Percentiles rank a stretch among this genome's conserved stretches.
phyloP scores from a whole-genome alignment of 2,888 invertebrate genomes.

The Thalpophila matura region DNA sequence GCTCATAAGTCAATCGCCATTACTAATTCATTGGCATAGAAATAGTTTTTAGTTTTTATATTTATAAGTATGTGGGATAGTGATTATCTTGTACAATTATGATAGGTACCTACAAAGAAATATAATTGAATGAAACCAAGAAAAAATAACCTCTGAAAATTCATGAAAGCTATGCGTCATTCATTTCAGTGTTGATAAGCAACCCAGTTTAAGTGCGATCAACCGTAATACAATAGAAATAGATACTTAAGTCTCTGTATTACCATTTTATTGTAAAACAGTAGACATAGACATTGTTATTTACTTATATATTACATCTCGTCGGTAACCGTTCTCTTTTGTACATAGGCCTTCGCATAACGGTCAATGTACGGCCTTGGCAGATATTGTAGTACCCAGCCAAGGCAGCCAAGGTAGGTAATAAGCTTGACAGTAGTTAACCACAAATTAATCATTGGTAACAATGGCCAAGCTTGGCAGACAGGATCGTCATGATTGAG shows the following conservation, averaged over 20 bases:
- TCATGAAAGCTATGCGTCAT: no score
- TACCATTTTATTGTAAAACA: neutral
- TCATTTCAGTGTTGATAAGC: no score
- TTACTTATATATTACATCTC: conserved; percentile 25
- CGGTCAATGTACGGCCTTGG: conserved; percentile 57
- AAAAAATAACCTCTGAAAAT: no score
- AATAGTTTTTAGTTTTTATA: no score
- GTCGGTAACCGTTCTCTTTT: conserved; percentile 46
- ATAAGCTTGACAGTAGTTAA: neutral
- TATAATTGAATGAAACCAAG: no score
- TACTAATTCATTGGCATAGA: no score
- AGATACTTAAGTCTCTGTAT: conserved; percentile 11
- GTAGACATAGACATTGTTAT: conserved; percentile 13
- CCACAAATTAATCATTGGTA: neutral
- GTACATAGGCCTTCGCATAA: conserved; percentile 41
- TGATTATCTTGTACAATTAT: no score
- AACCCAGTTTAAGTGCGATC: conserved; percentile 1
- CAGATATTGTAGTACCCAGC: conserved; percentile 31
- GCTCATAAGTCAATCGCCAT: no score
- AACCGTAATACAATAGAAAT: conserved; percentile 13
- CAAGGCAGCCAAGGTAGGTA: neutral
- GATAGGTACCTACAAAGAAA: no score
- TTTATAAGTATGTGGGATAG: no score
- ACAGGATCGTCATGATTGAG: neutral
- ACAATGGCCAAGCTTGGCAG: neutral